Base-by-base conservation (phyloP, 2,113 vertebrate genomes). In the Eulemur rufifrons region DNA sequence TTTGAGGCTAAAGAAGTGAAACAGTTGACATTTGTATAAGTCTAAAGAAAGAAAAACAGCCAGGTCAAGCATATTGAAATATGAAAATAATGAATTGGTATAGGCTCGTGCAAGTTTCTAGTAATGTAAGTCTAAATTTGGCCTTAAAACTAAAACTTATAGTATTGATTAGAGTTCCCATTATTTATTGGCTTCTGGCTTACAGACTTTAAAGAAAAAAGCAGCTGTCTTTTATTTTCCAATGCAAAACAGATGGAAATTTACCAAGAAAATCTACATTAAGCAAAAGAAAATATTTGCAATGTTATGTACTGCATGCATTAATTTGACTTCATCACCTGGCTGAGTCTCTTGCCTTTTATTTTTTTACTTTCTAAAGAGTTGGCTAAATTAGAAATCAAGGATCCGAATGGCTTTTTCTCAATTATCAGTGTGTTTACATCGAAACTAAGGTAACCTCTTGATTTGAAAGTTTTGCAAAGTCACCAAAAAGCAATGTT, bases 171-270 rank as follows among this genome's bases (percentile, higher is more conserved):
- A 91, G 42, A 82, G 37, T 94, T 86, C 47, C 42, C 64, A 84
- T 97, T 80, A 64, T 92, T 95, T 95, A 50, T 73, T 97, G 85
- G 73, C 88, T 86, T 93, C 34, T 94, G 93, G 91, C 66, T 95
- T 94, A 59, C 74, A 56, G 20, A 86, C 78, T 64, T 93, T 71
- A 87, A 92, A 94, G 81, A 71, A 82, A 95, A 84, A 71, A 84
- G 45, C 73, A 93, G 20, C 73, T 93, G 47, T 89, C 39, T 91
- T 89, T 93, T 87, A 94, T 90, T 96, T 96, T 95, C 89, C 95
- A 95, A 94, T 88, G 68, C 71, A 96, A 96, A 97, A 56, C 47
- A 64, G 76, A 96, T 95, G 86, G 68, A 95, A 97, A 97, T 90
- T 59, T 94, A 93, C 68, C 61, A 80, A 50, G 76, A 37, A 95